Percentiles rank a stretch among this genome's conserved stretches.
phyloP scores from a whole-genome alignment of 2,888 invertebrate species.

The Cerastoderma edule region DNA sequence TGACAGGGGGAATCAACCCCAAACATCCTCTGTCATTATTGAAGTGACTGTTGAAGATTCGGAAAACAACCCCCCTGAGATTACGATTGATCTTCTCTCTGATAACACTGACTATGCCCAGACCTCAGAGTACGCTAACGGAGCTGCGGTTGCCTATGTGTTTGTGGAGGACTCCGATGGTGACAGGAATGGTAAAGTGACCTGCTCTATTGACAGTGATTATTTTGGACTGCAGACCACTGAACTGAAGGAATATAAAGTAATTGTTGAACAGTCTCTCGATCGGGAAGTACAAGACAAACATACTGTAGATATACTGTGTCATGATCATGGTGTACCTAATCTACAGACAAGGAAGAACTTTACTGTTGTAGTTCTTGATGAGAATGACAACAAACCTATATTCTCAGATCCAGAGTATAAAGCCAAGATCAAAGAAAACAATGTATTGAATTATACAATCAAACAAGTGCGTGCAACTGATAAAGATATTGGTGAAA shows the following conservation, averaged over 20 bases:
- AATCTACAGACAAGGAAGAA: constrained; percentile 46
- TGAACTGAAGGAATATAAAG: constrained; percentile 70
- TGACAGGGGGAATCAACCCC: constrained; percentile 72
- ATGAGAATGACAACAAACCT: constrained; percentile 96
- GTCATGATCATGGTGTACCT: constrained; percentile 67
- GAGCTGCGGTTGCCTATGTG: constrained; percentile 72
- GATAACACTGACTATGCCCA: constrained; percentile 56
- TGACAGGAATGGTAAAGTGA: constrained; percentile 75
- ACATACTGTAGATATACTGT: constrained; percentile 63
- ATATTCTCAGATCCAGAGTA: constrained; percentile 86
- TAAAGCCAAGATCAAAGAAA: constrained; percentile 66
- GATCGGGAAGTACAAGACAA: constrained; percentile 61
- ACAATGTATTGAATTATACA: constrained; percentile 64
- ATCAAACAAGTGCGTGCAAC: constrained; percentile 67
- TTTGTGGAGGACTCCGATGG: constrained; percentile 72
- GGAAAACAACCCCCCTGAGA: constrained; percentile 96
- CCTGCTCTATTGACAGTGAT: constrained; percentile 63
- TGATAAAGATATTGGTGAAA: constrained; percentile 68
- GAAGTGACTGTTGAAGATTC: constrained; percentile 88
- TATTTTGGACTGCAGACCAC: constrained; percentile 66
- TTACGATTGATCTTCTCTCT: constrained; percentile 71
- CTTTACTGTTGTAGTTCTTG: constrained; percentile 86
- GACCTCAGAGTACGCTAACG: constrained; percentile 70
- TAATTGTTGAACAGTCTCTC: constrained; percentile 55
- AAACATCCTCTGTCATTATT: constrained; percentile 67